Percentiles rank a stretch among this genome's conserved stretches.
Conservation (phyloP, 2,113 vertebrate genomes). For the Dendrocopos noguchii region DNA sequence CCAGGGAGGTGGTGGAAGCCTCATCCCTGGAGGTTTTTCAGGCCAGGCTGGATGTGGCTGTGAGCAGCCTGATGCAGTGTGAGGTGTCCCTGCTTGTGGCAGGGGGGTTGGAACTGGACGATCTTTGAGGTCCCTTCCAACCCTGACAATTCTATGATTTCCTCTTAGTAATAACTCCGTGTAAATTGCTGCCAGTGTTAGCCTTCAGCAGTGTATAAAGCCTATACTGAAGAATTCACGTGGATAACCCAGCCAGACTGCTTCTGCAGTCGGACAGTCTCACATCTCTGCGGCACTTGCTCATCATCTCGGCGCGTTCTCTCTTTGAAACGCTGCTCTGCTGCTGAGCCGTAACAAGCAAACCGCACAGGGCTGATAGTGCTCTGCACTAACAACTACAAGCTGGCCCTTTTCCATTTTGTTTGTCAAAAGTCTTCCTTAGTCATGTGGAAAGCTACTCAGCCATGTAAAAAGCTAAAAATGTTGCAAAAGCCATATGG, state of each 20-base stretch:
- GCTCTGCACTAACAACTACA: constrained; percentile 64
- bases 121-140: too few relatives aligned
- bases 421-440: constrained; percentile 72
- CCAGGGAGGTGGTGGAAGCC: too few relatives aligned
- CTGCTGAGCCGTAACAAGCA: constrained; percentile 64
- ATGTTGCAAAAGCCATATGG: not conserved
- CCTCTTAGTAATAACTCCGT: constrained; percentile 12
- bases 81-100: too few relatives aligned
- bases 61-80: too few relatives aligned
- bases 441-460: constrained; percentile 46
- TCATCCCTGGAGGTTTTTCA: too few relatives aligned
- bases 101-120: too few relatives aligned
- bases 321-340: constrained; percentile 64
- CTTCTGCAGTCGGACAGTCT: constrained; percentile 24
- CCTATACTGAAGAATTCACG: not conserved
- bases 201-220: constrained; percentile 32
- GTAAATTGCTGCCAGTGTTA: constrained; percentile 59
- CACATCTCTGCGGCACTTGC: constrained; percentile 17
- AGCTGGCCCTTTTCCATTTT: constrained; percentile 66
- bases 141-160: not conserved
- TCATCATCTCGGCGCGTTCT: constrained; percentile 55
- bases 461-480: constrained; percentile 33
- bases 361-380: constrained; percentile 65
- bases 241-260: not conserved
- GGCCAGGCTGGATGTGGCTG: too few relatives aligned